Evolutionary conservation across 2,113 vertebrate species (phyloP).

Genomic region (Caranx ignobilis): DNA sequence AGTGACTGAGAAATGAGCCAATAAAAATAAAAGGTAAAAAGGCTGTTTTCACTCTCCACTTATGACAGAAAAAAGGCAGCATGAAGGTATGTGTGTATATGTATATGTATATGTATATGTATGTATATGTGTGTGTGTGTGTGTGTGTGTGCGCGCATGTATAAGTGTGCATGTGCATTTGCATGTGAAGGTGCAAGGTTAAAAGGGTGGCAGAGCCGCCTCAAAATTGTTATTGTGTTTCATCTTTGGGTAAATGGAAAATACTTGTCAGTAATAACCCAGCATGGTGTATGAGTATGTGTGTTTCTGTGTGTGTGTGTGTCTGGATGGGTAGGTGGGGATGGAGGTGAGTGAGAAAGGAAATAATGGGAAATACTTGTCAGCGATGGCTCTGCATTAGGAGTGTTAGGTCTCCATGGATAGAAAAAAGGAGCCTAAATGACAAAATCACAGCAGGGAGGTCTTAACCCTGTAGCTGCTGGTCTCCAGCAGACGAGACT

Average conservation of each 20-base stretch:
- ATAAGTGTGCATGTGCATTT: neutral
- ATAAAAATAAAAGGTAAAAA: conserved; percentile 59
- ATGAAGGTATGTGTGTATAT: conserved; percentile 24
- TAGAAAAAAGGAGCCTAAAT: conserved; percentile 45
- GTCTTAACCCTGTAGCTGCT: conserved; percentile 37
- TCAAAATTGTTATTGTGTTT: conserved; percentile 65
- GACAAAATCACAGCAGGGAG: conserved; percentile 48
- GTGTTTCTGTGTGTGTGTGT: conserved; percentile 17
- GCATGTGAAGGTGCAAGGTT: conserved; percentile 64
- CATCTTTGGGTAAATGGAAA: conserved; percentile 71
- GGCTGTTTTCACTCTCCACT: conserved; percentile 30
- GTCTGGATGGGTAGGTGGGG: conserved; percentile 9
- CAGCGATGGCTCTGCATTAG: conserved; percentile 68
- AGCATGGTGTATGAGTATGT: conserved; percentile 20
- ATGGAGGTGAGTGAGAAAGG: conserved; percentile 47
- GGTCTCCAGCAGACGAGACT: neutral
- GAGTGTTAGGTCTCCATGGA: conserved; percentile 61
- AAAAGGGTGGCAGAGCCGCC: conserved; percentile 54
- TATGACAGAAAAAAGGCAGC: conserved; percentile 31
- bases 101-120: neutral
- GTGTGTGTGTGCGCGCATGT: neutral
- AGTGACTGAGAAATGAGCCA: conserved; percentile 41
- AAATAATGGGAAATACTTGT: conserved; percentile 77
- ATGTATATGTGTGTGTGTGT: neutral
- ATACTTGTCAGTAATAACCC: conserved; percentile 72